Base-by-base conservation (phyloP, 2,888 invertebrate genomes). In the Cosmia pyralina region DNA sequence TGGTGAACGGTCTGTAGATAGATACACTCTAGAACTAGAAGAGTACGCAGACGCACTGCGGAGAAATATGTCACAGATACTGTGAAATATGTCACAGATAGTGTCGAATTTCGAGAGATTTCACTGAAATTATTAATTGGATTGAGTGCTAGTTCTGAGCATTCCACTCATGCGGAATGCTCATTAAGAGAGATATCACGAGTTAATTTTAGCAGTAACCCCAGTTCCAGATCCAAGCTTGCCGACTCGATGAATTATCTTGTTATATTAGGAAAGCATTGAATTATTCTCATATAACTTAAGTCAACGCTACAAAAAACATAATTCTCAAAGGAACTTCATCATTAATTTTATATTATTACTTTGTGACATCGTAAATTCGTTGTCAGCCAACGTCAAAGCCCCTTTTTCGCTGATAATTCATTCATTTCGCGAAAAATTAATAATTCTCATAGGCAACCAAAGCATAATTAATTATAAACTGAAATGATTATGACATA, bases 391-490 rank as follows among this genome's bases (percentile, higher is more conserved):
- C 46, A 57, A 11, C 19, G 2, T 48, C 19, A 57, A 75, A 74
- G 8, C 0, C 2, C 13, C 41, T 44, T 76, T 28, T 75, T 57
- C 13, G 44, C 34, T 50, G 46, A 34, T 67, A 13, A 58, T 58
- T 58, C 1, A 76, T 44, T 50, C 1, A 15, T 58, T 22, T 22
- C 13, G 75, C 17, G 15, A 64, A 17, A 41, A 66, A 28, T 28
- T 7, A 3, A 28, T 73, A 44, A 76, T 76, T 58, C 41, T 60
- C 22, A 6, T 8, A 38, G 41, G 46, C 15, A 50, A 53, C 22
- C 50, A 44, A 48, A 52, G 50, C 44, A 38, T 63, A 46, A 63
- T 72, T 72, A 64, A 76, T 76, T 19, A 48, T 46, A 65, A 66
- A 66, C 74, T 38, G 8, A 60, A 73, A 46, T 60, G n/a, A 62